Percentiles rank a stretch among this genome's conserved stretches.
Evolutionary conservation across 2,888 invertebrate genomes (phyloP).

Genomic region (Phengaris arion): DNA sequence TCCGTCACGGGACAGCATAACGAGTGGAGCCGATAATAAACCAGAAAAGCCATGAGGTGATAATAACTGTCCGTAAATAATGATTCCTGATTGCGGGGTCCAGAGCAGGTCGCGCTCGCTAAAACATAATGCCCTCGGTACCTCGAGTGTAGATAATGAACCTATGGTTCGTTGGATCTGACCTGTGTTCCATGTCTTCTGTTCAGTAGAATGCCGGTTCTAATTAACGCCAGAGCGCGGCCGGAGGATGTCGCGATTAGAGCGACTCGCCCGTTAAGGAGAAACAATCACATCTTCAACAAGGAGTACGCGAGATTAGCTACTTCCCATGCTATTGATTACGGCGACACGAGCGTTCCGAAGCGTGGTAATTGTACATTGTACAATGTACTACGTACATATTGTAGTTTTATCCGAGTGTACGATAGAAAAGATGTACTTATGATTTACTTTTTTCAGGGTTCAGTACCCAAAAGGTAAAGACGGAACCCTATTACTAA

Average conservation of each 20-base stretch:
- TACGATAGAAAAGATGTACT: background rate
- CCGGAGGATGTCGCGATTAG: slow-evolving; percentile 73
- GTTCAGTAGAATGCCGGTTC: slow-evolving; percentile 61
- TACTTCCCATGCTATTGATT: slow-evolving; percentile 42
- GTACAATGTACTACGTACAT: background rate
- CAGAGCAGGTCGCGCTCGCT: slow-evolving; percentile 58
- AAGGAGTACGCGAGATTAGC: slow-evolving; percentile 63
- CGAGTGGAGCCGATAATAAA: slow-evolving; percentile 77
- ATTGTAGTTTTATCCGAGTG: background rate
- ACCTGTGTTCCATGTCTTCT: slow-evolving; percentile 58
- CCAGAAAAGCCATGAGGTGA: slow-evolving; percentile 79
- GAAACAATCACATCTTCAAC: slow-evolving; percentile 75
- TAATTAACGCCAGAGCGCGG: slow-evolving; percentile 68
- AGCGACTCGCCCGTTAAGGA: slow-evolving; percentile 68
- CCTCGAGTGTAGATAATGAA: slow-evolving; percentile 45
- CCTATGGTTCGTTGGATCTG: slow-evolving; percentile 50
- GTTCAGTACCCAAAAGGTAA: too few species aligned
- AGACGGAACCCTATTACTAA: too few species aligned
- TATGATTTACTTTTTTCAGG: background rate
- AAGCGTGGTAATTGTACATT: background rate
- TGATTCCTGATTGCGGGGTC: slow-evolving; percentile 75
- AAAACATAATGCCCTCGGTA: slow-evolving; percentile 44
- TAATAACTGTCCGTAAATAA: slow-evolving; percentile 78
- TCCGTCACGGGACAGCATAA: slow-evolving; percentile 77
- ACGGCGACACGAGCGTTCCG: slow-evolving; percentile 17